phyloP scores from a whole-genome alignment of 2,797 vertebrate species.

The Eupleurogrammus muticus region DNA sequence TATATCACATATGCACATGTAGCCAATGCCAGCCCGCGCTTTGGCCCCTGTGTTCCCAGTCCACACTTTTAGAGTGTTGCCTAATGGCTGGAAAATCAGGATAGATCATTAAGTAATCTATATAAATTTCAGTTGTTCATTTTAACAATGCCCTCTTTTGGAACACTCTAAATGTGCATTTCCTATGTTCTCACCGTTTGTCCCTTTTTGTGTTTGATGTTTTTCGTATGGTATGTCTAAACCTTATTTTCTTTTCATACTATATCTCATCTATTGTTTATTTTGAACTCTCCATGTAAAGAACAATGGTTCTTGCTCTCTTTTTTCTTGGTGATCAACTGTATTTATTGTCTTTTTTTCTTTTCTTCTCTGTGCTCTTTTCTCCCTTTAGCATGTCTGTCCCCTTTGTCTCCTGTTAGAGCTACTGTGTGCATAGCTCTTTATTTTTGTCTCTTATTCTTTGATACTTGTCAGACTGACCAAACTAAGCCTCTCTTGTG shows the following conservation, averaged over 20 bases:
- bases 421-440: conserved; percentile 72
- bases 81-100: conserved; percentile 71
- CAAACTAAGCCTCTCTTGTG: conserved; percentile 84
- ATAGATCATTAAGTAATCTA: conserved; percentile 35
- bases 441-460: conserved; percentile 77
- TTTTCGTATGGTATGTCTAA: conserved; percentile 60
- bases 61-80: conserved; percentile 84
- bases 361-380: conserved; percentile 68
- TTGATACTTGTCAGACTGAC: conserved; percentile 83
- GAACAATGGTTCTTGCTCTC: conserved; percentile 53
- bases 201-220: conserved; percentile 69
- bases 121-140: conserved; percentile 38
- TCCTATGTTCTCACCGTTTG: conserved; percentile 70
- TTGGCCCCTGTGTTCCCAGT: conserved; percentile 76
- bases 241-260: conserved; percentile 50
- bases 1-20: conserved; percentile 82
- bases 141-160: conserved; percentile 68
- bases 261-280: conserved; percentile 51
- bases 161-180: conserved; percentile 82
- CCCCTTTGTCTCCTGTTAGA: conserved; percentile 73
- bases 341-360: conserved; percentile 77
- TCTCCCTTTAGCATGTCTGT: conserved; percentile 74
- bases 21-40: conserved; percentile 82
- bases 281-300: conserved; percentile 61
- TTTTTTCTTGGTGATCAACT: conserved; percentile 71